Evolutionary conservation across 2,888 invertebrate genomes (phyloP).

Genomic region (Melanostoma scalare): DNA sequence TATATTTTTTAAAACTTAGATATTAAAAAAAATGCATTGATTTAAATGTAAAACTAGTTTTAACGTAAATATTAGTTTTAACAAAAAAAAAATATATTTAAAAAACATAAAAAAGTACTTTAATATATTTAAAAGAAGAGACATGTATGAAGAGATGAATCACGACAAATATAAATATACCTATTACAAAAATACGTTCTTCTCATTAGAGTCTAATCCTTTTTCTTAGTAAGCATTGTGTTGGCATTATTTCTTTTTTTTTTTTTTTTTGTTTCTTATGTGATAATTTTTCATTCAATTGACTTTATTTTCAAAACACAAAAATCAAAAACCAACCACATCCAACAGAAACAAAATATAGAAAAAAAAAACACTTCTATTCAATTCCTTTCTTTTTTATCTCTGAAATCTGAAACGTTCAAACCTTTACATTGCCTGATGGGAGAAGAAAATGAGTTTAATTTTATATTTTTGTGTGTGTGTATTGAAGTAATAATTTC

Average conservation of each 20-base stretch:
- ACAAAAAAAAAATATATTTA: slow-evolving; percentile 52
- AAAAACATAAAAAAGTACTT: slow-evolving; percentile 68
- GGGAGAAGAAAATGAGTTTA: slow-evolving; percentile 35
- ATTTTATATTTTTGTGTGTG: slow-evolving; percentile 70
- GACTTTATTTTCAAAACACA: slow-evolving; percentile 40
- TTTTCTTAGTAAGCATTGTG: slow-evolving; percentile 30
- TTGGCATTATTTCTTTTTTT: slow-evolving; percentile 13
- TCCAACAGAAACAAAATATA: slow-evolving; percentile 24
- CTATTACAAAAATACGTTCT: slow-evolving; percentile 42
- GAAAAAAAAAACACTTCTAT: slow-evolving; percentile 34
- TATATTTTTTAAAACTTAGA: slow-evolving; percentile 60
- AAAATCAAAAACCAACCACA: slow-evolving; percentile 44
- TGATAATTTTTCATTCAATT: slow-evolving; percentile 26
- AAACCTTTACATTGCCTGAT: slow-evolving; percentile 4
- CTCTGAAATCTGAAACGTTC: slow-evolving; percentile 35
- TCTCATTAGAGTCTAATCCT: slow-evolving; percentile 55
- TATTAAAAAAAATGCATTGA: slow-evolving; percentile 55
- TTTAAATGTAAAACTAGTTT: slow-evolving; percentile 67
- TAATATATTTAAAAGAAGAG: slow-evolving; percentile 63
- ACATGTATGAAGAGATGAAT: slow-evolving; percentile 61
- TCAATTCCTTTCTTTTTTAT: slow-evolving; percentile 46
- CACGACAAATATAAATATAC: slow-evolving; percentile 51
- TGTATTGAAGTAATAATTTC: slow-evolving; percentile 60
- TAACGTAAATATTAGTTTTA: slow-evolving; percentile 71
- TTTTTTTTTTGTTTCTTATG: slow-evolving; percentile 2